These are phyloP conservation scores for Cryptocephalus primarius DNA, from an alignment of 2,888 invertebrate species.

Conservation along the genomic window DNA sequence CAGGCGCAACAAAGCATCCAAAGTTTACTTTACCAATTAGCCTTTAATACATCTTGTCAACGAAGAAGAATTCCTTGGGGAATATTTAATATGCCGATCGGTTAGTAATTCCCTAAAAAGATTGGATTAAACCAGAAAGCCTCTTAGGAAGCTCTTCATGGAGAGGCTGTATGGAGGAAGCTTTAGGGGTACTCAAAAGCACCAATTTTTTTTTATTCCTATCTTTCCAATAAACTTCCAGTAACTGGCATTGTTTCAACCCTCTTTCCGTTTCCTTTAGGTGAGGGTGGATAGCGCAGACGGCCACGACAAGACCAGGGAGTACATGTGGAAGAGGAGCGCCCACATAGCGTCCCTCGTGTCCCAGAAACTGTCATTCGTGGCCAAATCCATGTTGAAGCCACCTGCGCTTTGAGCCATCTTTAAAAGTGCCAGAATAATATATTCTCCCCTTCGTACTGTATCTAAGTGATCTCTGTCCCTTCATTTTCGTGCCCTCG, in stretches of 20 bases:
- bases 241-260: neutral
- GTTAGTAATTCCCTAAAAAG: no score
- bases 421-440: neutral
- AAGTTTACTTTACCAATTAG: no score
- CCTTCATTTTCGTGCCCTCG: no score
- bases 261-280: constrained; percentile 36
- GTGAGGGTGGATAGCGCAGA: constrained; percentile 73
- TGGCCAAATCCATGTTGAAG: constrained; percentile 48
- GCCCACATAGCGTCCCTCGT: constrained; percentile 76
- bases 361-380: constrained; percentile 62
- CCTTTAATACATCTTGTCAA: no score
- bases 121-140: no score
- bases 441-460: no score
- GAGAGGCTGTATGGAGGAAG: no score
- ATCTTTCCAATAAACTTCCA: no score
- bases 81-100: no score
- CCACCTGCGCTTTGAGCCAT: constrained; percentile 34
- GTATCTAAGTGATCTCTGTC: no score
- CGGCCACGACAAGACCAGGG: constrained; percentile 74
- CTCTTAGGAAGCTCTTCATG: no score
- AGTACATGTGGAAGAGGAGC: constrained; percentile 74
- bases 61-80: no score
- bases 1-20: neutral
- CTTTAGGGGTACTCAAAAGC: neutral
- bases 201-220: neutral